Conservation (phyloP, 2,113 vertebrate genomes). For the Isichthys henryi region DNA sequence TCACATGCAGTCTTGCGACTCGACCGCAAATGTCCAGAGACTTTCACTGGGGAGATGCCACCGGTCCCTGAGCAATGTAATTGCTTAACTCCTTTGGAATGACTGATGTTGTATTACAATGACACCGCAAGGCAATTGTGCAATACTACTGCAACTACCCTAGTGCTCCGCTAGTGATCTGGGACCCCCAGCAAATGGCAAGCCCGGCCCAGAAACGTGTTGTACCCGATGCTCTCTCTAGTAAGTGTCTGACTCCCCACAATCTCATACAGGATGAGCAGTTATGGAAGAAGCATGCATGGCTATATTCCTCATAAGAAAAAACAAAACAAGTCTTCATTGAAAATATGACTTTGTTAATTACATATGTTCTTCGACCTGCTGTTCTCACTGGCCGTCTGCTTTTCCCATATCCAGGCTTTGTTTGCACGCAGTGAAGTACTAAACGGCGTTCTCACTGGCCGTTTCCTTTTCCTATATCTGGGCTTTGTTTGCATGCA, state of each 20-base stretch:
- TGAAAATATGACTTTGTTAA: background rate
- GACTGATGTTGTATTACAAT: background rate
- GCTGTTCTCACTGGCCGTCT: background rate
- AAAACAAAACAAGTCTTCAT: background rate
- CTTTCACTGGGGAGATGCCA: background rate
- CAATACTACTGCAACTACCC: background rate
- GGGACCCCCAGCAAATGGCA: background rate
- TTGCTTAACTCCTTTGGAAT: background rate
- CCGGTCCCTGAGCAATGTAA: background rate
- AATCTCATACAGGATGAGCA: background rate
- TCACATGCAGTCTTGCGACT: background rate
- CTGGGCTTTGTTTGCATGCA: no score
- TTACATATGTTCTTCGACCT: background rate
- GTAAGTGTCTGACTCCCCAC: background rate
- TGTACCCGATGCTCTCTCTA: background rate
- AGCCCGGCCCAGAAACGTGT: background rate
- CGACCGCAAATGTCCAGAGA: background rate
- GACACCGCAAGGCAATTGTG: background rate
- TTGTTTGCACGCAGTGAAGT: background rate
- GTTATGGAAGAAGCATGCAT: background rate
- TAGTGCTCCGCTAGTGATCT: background rate
- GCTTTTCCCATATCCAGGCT: background rate
- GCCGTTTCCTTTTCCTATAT: background rate
- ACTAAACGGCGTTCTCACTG: background rate
- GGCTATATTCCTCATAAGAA: background rate